phyloP scores from a whole-genome alignment of 2,888 invertebrate species.

The Strigamia maritima region DNA sequence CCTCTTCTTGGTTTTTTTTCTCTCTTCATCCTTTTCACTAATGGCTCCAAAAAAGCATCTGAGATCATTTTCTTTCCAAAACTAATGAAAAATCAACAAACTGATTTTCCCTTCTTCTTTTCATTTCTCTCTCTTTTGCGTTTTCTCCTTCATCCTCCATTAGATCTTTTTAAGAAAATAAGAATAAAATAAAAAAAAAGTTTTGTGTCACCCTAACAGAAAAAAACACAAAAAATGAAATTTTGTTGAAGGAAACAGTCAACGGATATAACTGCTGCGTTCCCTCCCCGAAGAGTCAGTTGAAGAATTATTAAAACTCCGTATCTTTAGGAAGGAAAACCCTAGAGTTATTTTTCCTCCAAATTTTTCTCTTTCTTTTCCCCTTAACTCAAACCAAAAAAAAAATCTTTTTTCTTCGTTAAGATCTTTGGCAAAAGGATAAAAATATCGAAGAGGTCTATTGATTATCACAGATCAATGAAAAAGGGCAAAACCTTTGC shows the following conservation, averaged over 20 bases:
- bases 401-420: slow-evolving; percentile 6
- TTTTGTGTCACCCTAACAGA: slow-evolving; percentile 2
- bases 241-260: slow-evolving; percentile 29
- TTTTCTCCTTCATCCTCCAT: slow-evolving; percentile 16
- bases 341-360: not conserved
- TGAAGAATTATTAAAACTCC: slow-evolving; percentile 11
- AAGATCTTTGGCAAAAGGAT: slow-evolving; percentile 15
- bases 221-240: not conserved
- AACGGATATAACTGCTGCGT: slow-evolving; percentile 27
- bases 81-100: slow-evolving; percentile 29
- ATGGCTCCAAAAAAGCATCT: slow-evolving; percentile 9
- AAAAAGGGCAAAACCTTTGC: slow-evolving; percentile 24
- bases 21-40: not conserved
- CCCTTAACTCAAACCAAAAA: not conserved
- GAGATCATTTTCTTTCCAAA: slow-evolving; percentile 27
- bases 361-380: not conserved
- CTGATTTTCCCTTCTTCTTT: slow-evolving; percentile 2
- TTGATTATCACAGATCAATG: slow-evolving; percentile 20
- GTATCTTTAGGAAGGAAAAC: slow-evolving; percentile 20
- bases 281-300: slow-evolving; percentile 27
- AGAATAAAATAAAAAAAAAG: not conserved
- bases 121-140: not conserved
- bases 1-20: not conserved
- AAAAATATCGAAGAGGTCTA: slow-evolving; percentile 25
- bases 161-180: slow-evolving; percentile 20